A percentile compares a stretch with the other conserved stretches of the same genome.
phyloP scores from a whole-genome alignment of 2,797 vertebrate species.

The Sebastes trivittatus region DNA sequence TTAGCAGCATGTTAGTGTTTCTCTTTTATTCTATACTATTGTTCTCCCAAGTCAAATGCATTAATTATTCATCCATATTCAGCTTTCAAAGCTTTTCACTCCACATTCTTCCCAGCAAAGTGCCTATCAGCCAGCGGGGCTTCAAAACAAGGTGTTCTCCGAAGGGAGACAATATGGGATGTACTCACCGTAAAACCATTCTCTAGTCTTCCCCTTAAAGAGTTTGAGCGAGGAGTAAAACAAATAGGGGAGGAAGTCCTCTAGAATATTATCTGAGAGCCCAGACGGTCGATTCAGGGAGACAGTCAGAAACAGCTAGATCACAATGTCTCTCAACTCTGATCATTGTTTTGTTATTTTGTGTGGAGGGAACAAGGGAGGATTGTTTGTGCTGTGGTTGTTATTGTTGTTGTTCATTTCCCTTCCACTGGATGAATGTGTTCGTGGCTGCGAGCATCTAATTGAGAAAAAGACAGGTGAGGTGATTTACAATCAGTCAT shows the following conservation, averaged over 20 bases:
- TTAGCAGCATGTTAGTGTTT: constrained; percentile 68
- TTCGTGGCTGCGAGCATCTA: constrained; percentile 36
- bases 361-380: constrained; percentile 8
- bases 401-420: constrained; percentile 56
- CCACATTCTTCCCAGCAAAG: constrained; percentile 73
- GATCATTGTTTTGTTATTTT: constrained; percentile 57
- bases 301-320: constrained; percentile 27
- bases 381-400: constrained; percentile 22
- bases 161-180: constrained; percentile 67
- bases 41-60: constrained; percentile 78
- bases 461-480: constrained; percentile 53
- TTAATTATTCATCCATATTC: constrained; percentile 81
- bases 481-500: constrained; percentile 38
- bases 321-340: constrained; percentile 45
- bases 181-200: constrained; percentile 58
- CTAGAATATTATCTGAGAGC: constrained; percentile 45
- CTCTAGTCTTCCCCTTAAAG: constrained; percentile 54
- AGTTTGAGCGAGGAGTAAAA: constrained; percentile 41
- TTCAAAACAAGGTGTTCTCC: constrained; percentile 75
- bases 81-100: constrained; percentile 77
- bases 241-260: constrained; percentile 51
- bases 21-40: constrained; percentile 77
- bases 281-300: constrained; percentile 36
- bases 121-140: constrained; percentile 71
- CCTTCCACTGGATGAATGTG: constrained; percentile 30